Evolutionary conservation across 1,140 invertebrate species (phyloP), one percentile per base, ranked within the genome.

Genomic region (Sinonovacula constricta): DNA sequence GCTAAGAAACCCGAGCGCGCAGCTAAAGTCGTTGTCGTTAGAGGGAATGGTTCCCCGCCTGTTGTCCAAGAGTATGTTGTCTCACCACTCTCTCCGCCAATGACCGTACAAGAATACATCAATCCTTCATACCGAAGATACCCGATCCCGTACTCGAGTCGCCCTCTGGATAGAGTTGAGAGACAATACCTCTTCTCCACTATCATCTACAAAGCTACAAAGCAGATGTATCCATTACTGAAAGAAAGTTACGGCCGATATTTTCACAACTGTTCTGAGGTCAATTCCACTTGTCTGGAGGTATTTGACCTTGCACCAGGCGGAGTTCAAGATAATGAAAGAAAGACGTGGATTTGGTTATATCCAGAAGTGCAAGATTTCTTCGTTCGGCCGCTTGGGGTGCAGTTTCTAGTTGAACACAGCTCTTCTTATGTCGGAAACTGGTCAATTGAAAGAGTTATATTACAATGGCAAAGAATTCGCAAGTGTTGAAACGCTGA

Each of bases 391-490:
- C 88, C 88, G 0, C 66, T 87, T 12, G 87, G 86, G 18, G 79
- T 88, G 24, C 83, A 86, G 14, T 75, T 89, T 39, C 80, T 82
- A 62, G 80, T 88, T 54, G 82, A 88, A 33, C 87, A 88, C 57
- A 26, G 65, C n/a, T 83, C 81, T 14, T 62, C 75, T 0, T 56
- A 85, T 63, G 34, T 66, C 5, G 68, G 28, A 14, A 45, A 81
- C 12, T 89, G 88, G 88, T 39, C 49, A 18, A 77, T 89, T 0
- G 79, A 57, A 12, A 78, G 72, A 36, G 59, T 88, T 3, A 67
- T 86, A n/a, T 89, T 86, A n/a, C 71, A 87, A 88, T 30, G 85
- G 84, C 2, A 76, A 85, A 22, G 56, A 84, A 30, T 88, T 84
- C 62, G 81, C 76, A 54, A 79, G 67, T 24, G 66, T 84, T 1